Conservation (phyloP, 2,113 vertebrate species). For the Aspidoscelis tigris region DNA sequence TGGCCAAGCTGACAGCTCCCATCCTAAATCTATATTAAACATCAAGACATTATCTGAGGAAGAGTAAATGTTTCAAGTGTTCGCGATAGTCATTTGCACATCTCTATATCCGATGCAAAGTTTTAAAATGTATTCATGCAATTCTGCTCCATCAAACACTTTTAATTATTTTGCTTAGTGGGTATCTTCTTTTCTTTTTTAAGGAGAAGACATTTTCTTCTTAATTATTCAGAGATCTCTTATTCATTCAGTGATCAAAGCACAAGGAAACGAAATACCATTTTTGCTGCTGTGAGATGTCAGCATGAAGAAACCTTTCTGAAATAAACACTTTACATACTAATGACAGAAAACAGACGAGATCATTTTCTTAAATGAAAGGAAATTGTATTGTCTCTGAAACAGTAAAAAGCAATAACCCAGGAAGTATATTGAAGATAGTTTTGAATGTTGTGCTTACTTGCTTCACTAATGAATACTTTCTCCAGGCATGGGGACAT, state of each 20-base stretch:
- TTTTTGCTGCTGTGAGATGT: constrained; percentile 36
- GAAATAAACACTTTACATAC: constrained; percentile 14
- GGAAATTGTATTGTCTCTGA: background rate
- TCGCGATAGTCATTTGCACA: too few relatives aligned
- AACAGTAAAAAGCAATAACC: background rate
- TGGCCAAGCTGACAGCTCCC: too few relatives aligned
- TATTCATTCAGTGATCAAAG: constrained; percentile 7
- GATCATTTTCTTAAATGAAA: constrained; percentile 11
- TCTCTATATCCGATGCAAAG: too few relatives aligned
- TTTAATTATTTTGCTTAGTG: background rate
- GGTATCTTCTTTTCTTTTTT: background rate
- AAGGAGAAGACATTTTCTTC: constrained; percentile 25
- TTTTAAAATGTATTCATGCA: too few relatives aligned
- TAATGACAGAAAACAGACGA: background rate
- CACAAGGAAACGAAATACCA: background rate
- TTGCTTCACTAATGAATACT: background rate
- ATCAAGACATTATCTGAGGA: too few relatives aligned
- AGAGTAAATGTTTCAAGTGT: too few relatives aligned
- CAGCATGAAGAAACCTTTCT: constrained; percentile 30
- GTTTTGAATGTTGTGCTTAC: constrained; percentile 6
- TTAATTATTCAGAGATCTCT: constrained; percentile 17
- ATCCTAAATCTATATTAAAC: too few relatives aligned
- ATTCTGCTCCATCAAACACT: background rate
- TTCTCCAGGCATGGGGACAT: background rate
- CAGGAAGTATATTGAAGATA: background rate